Evolutionary conservation across 1,140 invertebrate genomes (phyloP), one percentile per base, ranked within the genome.

Genomic region (Meloidogyne hapla): DNA sequence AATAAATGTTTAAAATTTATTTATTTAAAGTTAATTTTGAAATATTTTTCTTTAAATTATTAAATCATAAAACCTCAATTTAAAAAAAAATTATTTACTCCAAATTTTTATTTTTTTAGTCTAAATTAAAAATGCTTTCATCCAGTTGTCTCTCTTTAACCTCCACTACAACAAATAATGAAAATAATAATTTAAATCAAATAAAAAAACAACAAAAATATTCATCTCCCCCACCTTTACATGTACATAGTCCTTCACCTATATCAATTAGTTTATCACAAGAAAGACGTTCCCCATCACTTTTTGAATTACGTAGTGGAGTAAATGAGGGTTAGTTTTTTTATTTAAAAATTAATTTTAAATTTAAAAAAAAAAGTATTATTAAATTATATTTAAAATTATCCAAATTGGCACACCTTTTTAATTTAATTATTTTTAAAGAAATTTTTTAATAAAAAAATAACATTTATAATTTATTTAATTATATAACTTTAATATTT

Each of bases 231-330:
- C 48, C 48, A 6, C n/a, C 48, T 15, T 56, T 56, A 56, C 48
- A n/a, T n/a, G 48, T 56, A 6, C 48, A 56, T 6, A 56, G 48
- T 56, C 48, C 48, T 56, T 56, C 48, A n/a, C 48, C 48, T 56
- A 8, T n/a, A 5, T 18, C 15, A 2, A 48, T 4, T 48, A 56
- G 6, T 56, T n/a, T 56, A n/a, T 5, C 18, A 56, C 48, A 56
- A 21, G 48, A 56, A 56, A 56, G 48, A 56, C 65, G 65, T 42
- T 38, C 28, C 8, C 65, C 65, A 6, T 67, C 65, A n/a, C 65
- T 67, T 33, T 67, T 67, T 42, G 65, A 67, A 6, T 42, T 67
- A 56, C 12, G 48, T n/a, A n/a, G 8, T 56, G 48, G n/a, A 56
- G 48, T n/a, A 56, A n/a, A n/a, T 56, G n/a, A 56, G n/a, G 48